Percentiles rank a stretch among this genome's conserved stretches.
phyloP scores from a whole-genome alignment of 2,797 vertebrate genomes.

The Pogoniulus pusillus region DNA sequence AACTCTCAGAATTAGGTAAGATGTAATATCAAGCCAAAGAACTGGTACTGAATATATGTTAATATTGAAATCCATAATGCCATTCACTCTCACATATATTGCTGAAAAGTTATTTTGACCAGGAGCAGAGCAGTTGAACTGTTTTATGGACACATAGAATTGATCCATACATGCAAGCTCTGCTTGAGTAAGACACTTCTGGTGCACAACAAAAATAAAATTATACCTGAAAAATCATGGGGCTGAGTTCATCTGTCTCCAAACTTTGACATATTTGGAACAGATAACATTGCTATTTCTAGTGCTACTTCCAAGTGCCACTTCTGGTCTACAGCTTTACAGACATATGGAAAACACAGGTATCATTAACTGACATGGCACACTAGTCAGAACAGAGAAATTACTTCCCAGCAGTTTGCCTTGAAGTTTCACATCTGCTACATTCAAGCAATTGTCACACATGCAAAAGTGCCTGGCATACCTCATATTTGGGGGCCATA shows the following conservation, averaged over 20 bases:
- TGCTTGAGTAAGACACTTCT: no score
- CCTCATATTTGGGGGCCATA: background rate
- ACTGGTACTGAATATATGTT: no score
- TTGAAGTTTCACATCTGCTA: constrained; percentile 11
- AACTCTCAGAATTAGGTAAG: no score
- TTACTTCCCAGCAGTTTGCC: background rate
- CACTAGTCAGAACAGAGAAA: background rate
- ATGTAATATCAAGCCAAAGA: no score
- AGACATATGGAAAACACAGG: no score
- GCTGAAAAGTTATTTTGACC: no score
- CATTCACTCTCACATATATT: no score
- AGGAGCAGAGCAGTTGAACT: no score
- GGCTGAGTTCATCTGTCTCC: background rate
- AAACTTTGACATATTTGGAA: background rate
- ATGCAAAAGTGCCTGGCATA: background rate
- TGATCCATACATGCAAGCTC: no score
- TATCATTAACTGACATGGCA: background rate
- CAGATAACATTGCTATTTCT: background rate
- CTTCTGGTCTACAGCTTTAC: background rate
- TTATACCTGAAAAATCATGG: background rate
- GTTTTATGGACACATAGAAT: no score
- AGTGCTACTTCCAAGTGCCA: background rate
- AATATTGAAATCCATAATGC: no score
- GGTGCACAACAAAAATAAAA: no score
- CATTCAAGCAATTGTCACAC: background rate